Base-by-base conservation (phyloP, 2,113 vertebrate genomes). In the Paraplagusia blochii region DNA sequence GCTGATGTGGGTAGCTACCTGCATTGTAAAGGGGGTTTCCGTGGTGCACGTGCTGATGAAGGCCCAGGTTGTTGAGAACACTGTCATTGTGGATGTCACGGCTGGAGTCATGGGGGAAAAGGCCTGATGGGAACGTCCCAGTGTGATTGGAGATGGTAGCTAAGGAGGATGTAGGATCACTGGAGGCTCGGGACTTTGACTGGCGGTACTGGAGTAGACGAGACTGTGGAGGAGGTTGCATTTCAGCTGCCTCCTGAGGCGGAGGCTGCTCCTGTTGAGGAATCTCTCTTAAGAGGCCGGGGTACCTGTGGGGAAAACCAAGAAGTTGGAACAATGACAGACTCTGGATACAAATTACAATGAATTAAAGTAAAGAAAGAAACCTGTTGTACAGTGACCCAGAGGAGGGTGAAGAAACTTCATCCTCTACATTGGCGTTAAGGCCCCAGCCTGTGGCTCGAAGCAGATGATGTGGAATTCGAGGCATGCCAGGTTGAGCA, bases 151-250 rank as follows among this genome's bases (percentile, higher is more conserved):
- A 90, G 38, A 92, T 54, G 53, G 81, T 9, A 0, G 73, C 63
- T 58, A 93, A 84, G 85, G 91, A 85, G 80, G 93, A 63, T 73
- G 90, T 87, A 80, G 90, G 88, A 88, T 94, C 90, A 35, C 90
- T 92, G 72, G 90, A 94, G 92, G 88, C 87, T 88, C 91, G 87
- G 89, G 92, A 86, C 86, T 94, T 90, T 64, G 92, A 82, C 85
- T 99, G 97, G 81, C 96, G 92, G 77, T 98, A 99, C 69, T 98
- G 97, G 79, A 99, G 90, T 79, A 99, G 94, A 62, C 97, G 95
- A 12, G 97, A 99, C 63, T 99, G 96, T 16, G 95, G 95, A 22
- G 97, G 96, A 33, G 97, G 96, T 5, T 94, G 94, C 94, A 99
- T 95, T 56, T 98, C 97, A 6, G 90, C 55, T 4, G 87, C 78